A percentile compares a stretch with the other conserved stretches of the same genome.
Conservation (phyloP, 2,888 invertebrate species). For the Eupithecia subfuscata region DNA sequence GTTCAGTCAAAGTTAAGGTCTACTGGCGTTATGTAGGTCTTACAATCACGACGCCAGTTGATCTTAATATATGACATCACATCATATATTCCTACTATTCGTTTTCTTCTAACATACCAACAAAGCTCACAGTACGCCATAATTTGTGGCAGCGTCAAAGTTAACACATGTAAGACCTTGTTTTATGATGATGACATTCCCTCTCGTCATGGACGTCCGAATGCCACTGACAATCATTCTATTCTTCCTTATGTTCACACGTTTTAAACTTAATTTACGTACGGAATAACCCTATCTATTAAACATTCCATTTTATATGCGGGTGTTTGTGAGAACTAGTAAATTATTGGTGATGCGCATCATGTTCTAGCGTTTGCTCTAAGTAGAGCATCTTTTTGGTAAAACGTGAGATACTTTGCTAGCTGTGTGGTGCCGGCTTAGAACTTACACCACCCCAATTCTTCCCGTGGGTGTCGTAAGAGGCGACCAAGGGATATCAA, state of each 20-base stretch:
- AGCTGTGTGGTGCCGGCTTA: no score
- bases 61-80: background rate
- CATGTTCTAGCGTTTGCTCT: background rate
- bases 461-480: no score
- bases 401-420: background rate
- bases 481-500: no score
- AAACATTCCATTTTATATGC: constrained; percentile 31
- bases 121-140: background rate
- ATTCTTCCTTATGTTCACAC: constrained; percentile 48
- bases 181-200: constrained; percentile 4
- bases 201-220: constrained; percentile 22
- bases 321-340: constrained; percentile 8
- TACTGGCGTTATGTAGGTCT: background rate
- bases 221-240: constrained; percentile 48
- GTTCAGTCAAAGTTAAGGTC: background rate
- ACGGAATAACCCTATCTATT: constrained; percentile 13
- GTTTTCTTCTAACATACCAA: background rate
- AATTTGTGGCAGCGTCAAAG: background rate
- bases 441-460: no score
- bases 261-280: constrained; percentile 38
- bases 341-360: background rate
- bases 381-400: background rate
- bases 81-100: background rate
- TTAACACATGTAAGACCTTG: constrained; percentile 9
- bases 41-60: background rate